Conservation (phyloP, 2,113 vertebrate genomes). For the Chloropsis cyanopogon region DNA sequence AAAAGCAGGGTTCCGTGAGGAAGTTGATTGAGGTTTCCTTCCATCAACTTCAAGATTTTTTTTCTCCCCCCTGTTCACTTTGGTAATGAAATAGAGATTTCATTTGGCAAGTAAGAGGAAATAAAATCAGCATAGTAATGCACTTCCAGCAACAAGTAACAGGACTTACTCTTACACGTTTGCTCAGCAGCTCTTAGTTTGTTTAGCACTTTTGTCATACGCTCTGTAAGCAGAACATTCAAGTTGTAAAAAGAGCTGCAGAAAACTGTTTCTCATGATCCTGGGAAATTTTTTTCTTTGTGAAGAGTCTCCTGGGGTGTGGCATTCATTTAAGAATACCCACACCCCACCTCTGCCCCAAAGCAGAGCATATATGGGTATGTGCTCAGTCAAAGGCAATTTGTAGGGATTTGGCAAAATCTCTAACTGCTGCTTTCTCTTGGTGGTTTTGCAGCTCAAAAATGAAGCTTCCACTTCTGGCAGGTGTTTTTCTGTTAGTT, state of each 20-base stretch:
- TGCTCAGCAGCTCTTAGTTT: background rate
- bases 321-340: background rate
- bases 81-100: background rate
- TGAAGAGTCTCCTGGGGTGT: background rate
- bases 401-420: background rate
- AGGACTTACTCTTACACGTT: background rate
- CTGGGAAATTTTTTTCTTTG: background rate
- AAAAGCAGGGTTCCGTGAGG: background rate
- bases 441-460: background rate
- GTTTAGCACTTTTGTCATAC: background rate
- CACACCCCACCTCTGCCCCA: too few relatives aligned
- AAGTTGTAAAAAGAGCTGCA: background rate
- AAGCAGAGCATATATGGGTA: background rate
- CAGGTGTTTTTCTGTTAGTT: background rate
- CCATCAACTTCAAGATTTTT: background rate
- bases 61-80: background rate
- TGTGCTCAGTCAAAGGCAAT: background rate
- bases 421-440: background rate
- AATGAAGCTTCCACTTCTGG: background rate
- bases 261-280: background rate
- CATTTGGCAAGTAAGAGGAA: background rate
- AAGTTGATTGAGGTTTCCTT: background rate
- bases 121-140: background rate
- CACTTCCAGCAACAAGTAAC: background rate
- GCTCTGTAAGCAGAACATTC: background rate